Evolutionary conservation across 2,113 vertebrate species (phyloP), one percentile per base, ranked within the genome.

Genomic region (Thryonomys swinderianus): DNA sequence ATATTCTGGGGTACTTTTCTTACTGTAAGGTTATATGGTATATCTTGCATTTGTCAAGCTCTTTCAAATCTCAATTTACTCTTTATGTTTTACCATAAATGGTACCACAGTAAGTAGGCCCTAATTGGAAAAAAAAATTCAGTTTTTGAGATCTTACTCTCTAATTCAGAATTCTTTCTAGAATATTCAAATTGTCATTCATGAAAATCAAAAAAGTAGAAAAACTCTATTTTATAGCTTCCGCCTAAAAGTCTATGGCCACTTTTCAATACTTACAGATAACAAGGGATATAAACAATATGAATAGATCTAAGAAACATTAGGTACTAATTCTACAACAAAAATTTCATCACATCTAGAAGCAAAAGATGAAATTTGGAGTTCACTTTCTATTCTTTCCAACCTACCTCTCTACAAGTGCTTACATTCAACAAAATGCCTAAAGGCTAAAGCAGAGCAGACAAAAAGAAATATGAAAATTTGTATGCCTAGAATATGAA

Each of bases 131-230:
- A 79, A 82, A 45, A 81, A 23, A 55, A 86, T 88, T 92, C 25
- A 64, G 91, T 30, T 80, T 95, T 21, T 91, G 73, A 78, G 55
- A 67, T 93, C 45, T 91, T n/a, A 83, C 73, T 91, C 80, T 59
- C 40, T 59, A 66, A 83, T 48, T 86, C 5, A 59, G 69, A 95
- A 86, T 48, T 88, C 62, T 62, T 81, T 64, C 42, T 90, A 91
- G 82, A 80, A 76, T 85, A 81, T 66, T 59, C 34, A 34, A 67
- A 84, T 25, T 57, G 37, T 86, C 67, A 90, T 27, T 17, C 48
- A 51, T 64, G 5, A 51, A 61, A 11, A 79, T 34, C 7, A 82
- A 88, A 85, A 51, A 81, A 4, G 87, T n/a, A 91, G 66, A 94
- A 86, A 92, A 89, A 57, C 79, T 94, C 11, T 82, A 37, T 51